Evolutionary conservation across 2,888 invertebrate species (phyloP), one percentile per base, ranked within the genome.

Genomic region (Drosophila testacea): DNA sequence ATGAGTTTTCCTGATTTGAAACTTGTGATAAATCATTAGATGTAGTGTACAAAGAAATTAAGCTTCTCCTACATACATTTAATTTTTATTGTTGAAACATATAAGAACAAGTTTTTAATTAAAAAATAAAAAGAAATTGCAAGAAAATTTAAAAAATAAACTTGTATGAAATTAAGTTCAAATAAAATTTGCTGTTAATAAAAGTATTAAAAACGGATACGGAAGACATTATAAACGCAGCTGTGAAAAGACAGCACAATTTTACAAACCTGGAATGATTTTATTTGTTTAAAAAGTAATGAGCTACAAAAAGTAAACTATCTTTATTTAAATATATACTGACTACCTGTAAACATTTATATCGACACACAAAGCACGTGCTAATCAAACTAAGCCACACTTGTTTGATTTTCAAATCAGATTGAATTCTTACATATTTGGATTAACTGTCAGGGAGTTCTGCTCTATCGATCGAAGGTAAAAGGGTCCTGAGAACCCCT

Each of bases 351-450:
- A 4, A 7, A 32, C 34, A 30, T 7, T 6, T 34, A 41, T n/a
- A 57, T 46, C 39, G 6, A 1, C 4, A 30, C 16, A 4, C 39
- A 9, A 34, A 27, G 16, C 51, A 64, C 57, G 42, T 44, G 7
- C 32, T 6, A 9, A 32, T 32, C 32, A 32, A 32, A 32, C 32
- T 32, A 32, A 32, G 41, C 6, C 32, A 13, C 54, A 38, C 38
- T 59, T 66, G 39, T 48, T 44, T 52, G 54, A 42, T 54, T 36
- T 39, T 10, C 32, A 41, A 22, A 62, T 50, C n/a, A 9, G 55
- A 62, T 79, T 69, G 69, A 70, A 64, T 78, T 82, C 71, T 70
- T 73, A 68, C 66, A 50, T 54, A 54, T 71, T 54, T 60, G 36
- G 62, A 16, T 39, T 38, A 34, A 30, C 4, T 16, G 1, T 9